Evolutionary conservation across 2,113 vertebrate genomes (phyloP).

Genomic region (Crypturellus undulatus): DNA sequence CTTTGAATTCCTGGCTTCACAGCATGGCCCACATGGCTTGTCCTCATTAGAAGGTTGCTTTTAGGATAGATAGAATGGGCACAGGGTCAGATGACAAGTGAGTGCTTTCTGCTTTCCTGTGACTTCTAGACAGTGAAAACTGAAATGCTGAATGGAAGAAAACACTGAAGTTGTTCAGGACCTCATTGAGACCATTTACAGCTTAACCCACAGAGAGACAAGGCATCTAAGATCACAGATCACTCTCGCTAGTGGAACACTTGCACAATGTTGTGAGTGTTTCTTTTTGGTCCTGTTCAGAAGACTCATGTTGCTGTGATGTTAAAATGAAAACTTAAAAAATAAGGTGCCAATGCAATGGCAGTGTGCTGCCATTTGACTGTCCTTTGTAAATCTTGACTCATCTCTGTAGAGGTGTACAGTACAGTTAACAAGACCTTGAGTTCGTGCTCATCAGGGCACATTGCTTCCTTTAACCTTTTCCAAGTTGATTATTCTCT

Average conservation of each 20-base stretch:
- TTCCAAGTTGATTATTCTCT: not conserved
- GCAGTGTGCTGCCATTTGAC: not conserved
- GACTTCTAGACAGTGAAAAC: not conserved
- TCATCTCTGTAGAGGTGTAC: not conserved
- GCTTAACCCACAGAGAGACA: not conserved
- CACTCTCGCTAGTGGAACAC: not conserved
- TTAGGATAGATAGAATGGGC: not conserved
- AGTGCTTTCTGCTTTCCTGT: not conserved
- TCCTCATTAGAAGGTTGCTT: not conserved
- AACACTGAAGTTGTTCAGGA: not conserved
- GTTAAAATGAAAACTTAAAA: not conserved
- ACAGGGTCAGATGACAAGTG: not conserved
- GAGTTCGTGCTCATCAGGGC: not conserved
- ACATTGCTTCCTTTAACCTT: not conserved
- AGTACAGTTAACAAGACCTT: too few relatives aligned
- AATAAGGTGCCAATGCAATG: too few relatives aligned
- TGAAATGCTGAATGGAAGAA: not conserved
- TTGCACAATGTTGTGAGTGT: not conserved
- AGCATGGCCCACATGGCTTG: not conserved
- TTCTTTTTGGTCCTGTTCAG: fast-evolving
- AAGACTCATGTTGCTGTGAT: not conserved
- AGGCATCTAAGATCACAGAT: not conserved
- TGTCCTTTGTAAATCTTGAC: too few relatives aligned
- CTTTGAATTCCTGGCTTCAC: not conserved
- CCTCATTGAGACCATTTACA: not conserved